Base-by-base conservation (phyloP, 2,888 invertebrate genomes). In the Eremobia ochroleuca region DNA sequence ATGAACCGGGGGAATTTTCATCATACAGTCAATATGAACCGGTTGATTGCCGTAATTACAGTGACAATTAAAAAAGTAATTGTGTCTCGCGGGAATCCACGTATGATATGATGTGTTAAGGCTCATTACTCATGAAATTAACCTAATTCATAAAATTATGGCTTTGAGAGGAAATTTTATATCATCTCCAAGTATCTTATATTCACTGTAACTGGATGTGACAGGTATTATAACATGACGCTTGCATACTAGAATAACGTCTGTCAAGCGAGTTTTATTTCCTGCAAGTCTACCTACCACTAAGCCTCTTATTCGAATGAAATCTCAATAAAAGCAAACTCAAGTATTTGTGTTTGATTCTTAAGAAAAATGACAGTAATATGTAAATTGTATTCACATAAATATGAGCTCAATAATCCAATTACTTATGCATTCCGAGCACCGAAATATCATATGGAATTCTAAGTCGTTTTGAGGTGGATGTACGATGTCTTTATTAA, bases 361-460 rank as follows among this genome's bases (percentile, higher is more conserved):
- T 15, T 9, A 21, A 15, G 25, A 31, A 65, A 77, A 58, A 28
- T 5, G 18, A 18, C 34, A 28, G 11, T 43, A n/a, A 28, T 28
- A 18, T 28, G 11, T n/a, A 25, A 59, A 31, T 9, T 25, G 21
- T 61, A 18, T 31, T 3, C 21, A 49, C n/a, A 5, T 28, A 34
- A 0, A n/a, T 0, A 61, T 55, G 70, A 70, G 43, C 15, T 71
- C 15, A 13, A 55, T 64, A 62, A 71, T 79, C 43, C 37, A 43
- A 71, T 77, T 64, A 64, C 15, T 79, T 55, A 64, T 77, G 37
- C 25, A 52, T 52, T 79, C 43, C 9, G 34, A 61, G 28, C 43
- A 52, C 18, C 25, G 5, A 28, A 28, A 77, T 15, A 68, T 43
- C 3, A 15, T 43, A 13, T 28, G 34, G 6, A 43, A 52, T 78